Conservation (phyloP, 2,888 invertebrate species). For the Drosophila glabriapex region DNA sequence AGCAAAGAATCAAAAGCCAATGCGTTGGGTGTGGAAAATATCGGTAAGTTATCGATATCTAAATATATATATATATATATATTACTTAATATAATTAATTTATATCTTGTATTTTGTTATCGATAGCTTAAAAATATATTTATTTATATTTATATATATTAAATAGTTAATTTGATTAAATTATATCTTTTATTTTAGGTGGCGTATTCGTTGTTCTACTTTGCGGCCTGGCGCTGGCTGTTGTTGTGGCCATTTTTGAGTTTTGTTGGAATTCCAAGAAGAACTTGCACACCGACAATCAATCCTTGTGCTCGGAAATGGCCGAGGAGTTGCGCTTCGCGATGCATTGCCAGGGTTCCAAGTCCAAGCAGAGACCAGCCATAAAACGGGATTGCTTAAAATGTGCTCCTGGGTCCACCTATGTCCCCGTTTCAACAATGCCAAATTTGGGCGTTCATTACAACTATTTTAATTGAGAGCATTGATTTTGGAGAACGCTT, state of each 20-base stretch:
- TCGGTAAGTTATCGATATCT: conserved; percentile 86
- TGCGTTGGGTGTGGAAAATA: conserved; percentile 93
- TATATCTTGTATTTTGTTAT: background rate
- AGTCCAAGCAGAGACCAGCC: conserved; percentile 92
- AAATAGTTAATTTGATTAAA: conserved; percentile 1
- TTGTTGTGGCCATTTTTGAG: conserved; percentile 96
- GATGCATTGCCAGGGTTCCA: conserved; percentile 93
- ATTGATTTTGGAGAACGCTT: conserved; percentile 4
- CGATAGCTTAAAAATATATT: background rate
- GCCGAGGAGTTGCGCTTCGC: conserved; percentile 96
- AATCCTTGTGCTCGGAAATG: conserved; percentile 97
- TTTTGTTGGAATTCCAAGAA: conserved; percentile 98
- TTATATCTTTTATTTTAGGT: conserved; percentile 85
- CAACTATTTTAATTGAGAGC: conserved; percentile 83
- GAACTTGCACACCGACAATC: conserved; percentile 92
- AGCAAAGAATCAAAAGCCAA: conserved; percentile 97
- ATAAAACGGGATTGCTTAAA: conserved; percentile 91
- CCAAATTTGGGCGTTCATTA: conserved; percentile 82
- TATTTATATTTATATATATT: background rate
- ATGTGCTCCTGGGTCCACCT: conserved; percentile 90
- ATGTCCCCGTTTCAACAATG: conserved; percentile 87
- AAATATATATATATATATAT: background rate
- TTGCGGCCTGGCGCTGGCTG: conserved; percentile 95
- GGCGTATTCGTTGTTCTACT: conserved; percentile 98
- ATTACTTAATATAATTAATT: background rate